Evolutionary conservation across 1,140 invertebrate genomes (phyloP).

Genomic region (Parapsyche elsis): DNA sequence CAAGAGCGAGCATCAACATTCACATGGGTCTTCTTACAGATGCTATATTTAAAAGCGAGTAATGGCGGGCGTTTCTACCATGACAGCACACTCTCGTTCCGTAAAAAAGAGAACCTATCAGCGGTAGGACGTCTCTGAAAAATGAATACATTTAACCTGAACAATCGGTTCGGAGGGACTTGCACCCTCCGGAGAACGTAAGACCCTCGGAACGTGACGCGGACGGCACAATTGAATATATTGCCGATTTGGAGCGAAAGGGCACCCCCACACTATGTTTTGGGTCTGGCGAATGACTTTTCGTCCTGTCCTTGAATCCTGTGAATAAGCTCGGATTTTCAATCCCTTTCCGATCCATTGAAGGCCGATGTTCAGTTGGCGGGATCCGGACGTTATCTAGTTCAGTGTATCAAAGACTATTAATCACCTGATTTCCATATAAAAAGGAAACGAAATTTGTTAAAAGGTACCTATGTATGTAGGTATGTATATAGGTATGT

Average conservation of each 20-base stretch:
- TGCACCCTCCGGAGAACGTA: not conserved
- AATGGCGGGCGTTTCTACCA: not conserved
- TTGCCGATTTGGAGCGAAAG: not conserved
- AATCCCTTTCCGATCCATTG: conserved; percentile 12
- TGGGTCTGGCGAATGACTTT: not conserved
- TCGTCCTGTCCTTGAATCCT: not conserved
- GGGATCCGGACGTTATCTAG: not conserved
- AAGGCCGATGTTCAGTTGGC: not conserved
- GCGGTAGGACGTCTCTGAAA: not conserved
- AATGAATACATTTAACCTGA: conserved; percentile 32
- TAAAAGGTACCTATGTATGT: too few species aligned
- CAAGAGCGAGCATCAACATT: not conserved
- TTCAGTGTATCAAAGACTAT: not conserved
- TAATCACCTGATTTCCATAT: not conserved
- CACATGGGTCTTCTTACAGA: not conserved
- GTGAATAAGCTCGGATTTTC: not conserved
- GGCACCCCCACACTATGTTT: not conserved
- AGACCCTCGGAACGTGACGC: not conserved
- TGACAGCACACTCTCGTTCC: not conserved
- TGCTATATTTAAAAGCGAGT: not conserved
- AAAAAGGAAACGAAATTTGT: too few species aligned
- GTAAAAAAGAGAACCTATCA: not conserved
- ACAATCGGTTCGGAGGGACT: not conserved
- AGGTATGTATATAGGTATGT: too few species aligned
- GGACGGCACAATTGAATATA: conserved; percentile 21